phyloP scores from a whole-genome alignment of 2,888 invertebrate genomes.

The Tolmerus cingulatus region DNA sequence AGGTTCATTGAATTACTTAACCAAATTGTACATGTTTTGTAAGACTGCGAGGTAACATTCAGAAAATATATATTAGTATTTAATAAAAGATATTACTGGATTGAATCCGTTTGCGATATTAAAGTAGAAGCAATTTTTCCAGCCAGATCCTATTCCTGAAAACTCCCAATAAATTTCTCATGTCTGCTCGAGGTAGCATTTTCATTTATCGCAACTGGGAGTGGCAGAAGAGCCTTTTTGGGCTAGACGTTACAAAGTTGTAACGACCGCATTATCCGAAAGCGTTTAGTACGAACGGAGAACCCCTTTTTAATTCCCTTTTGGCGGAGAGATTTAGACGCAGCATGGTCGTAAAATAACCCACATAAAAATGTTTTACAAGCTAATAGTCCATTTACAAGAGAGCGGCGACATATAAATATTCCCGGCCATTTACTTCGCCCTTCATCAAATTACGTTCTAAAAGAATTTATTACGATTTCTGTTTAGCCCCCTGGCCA shows the following conservation, averaged over 20 bases:
- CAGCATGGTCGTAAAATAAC: neutral
- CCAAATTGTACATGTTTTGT: neutral
- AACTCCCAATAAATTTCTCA: neutral
- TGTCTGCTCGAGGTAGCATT: neutral
- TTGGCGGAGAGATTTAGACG: neutral
- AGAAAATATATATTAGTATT: neutral
- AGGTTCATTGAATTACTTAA: neutral
- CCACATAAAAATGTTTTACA: slow-evolving; percentile 26
- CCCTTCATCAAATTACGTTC: neutral
- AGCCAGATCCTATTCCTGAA: neutral
- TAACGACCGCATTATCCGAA: neutral
- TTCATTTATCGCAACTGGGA: neutral
- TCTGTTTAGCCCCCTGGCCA: neutral
- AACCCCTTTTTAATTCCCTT: neutral
- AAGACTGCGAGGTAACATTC: neutral
- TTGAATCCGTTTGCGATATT: neutral
- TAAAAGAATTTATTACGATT: neutral
- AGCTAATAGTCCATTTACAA: slow-evolving; percentile 29
- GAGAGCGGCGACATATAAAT: slow-evolving; percentile 5
- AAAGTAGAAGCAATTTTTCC: neutral
- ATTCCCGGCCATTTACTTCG: neutral
- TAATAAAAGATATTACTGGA: neutral
- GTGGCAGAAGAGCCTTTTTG: neutral
- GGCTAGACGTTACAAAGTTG: neutral
- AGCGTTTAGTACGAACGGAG: neutral